Evolutionary conservation across 2,797 vertebrate genomes (phyloP).

Genomic region (Etheostoma perlongum): DNA sequence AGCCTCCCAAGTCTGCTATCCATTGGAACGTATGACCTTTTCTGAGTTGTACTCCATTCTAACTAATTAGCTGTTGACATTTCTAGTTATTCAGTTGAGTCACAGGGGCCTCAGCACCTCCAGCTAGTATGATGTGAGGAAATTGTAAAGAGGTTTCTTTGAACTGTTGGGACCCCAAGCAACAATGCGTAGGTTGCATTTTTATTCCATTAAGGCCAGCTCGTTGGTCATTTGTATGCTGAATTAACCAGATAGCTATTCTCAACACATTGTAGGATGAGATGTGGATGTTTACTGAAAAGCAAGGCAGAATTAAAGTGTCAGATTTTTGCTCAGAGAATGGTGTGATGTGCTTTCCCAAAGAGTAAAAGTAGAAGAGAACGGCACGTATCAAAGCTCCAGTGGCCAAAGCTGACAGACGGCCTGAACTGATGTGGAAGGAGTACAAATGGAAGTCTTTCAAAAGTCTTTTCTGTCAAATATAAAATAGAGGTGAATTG

Average conservation of each 20-base stretch:
- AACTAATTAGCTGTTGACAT: slow-evolving; percentile 80
- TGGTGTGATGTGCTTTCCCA: slow-evolving; percentile 42
- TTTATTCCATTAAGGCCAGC: slow-evolving; percentile 36
- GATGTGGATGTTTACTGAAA: slow-evolving; percentile 49
- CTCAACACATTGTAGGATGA: slow-evolving; percentile 14
- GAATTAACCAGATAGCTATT: slow-evolving; percentile 29
- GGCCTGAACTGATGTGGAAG: slow-evolving; percentile 53
- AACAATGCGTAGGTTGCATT: slow-evolving; percentile 49
- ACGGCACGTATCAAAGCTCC: slow-evolving; percentile 47
- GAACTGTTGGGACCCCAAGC: slow-evolving; percentile 23
- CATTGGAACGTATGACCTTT: slow-evolving; percentile 69
- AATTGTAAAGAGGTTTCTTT: slow-evolving; percentile 52
- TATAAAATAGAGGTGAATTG: slow-evolving; percentile 16
- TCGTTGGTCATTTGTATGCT: slow-evolving; percentile 43
- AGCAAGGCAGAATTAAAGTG: slow-evolving; percentile 23
- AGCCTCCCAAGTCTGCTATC: slow-evolving; percentile 42
- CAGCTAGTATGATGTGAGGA: slow-evolving; percentile 59
- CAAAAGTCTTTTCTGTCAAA: slow-evolving; percentile 43
- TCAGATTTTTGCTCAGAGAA: slow-evolving; percentile 13
- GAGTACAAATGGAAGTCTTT: slow-evolving; percentile 62
- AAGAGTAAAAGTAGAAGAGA: slow-evolving; percentile 20
- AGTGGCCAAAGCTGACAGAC: slow-evolving; percentile 51
- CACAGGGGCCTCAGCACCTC: slow-evolving; percentile 46
- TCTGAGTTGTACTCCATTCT: slow-evolving; percentile 48
- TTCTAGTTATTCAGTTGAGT: slow-evolving; percentile 62